Conservation (phyloP, 2,797 vertebrate genomes). For the Lithobates pipiens region DNA sequence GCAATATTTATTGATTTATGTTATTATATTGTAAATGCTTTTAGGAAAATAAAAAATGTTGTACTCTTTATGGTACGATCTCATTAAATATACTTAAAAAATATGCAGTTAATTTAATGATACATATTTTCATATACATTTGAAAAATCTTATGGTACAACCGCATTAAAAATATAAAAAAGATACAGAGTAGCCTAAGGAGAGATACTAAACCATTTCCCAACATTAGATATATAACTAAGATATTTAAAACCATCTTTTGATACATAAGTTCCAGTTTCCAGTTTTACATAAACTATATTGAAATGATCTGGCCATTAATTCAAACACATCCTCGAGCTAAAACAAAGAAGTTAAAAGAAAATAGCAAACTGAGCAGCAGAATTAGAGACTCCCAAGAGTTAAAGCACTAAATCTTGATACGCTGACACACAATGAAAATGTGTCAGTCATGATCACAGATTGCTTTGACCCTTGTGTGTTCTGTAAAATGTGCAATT, state of each 20-base stretch:
- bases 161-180: background rate
- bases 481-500: conserved; percentile 44
- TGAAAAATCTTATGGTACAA: background rate
- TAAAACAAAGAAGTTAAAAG: background rate
- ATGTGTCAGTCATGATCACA: conserved; percentile 36
- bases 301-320: background rate
- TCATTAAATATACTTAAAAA: background rate
- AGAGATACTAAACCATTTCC: background rate
- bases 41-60: background rate
- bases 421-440: conserved; percentile 34
- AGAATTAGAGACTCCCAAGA: background rate
- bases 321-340: background rate
- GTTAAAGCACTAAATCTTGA: conserved; percentile 27
- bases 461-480: conserved; percentile 48
- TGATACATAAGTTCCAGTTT: background rate
- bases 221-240: background rate
- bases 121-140: background rate
- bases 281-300: background rate
- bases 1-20: background rate
- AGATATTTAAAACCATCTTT: background rate
- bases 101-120: background rate
- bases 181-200: background rate
- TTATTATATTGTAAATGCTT: background rate
- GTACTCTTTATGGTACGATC: background rate
- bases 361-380: conserved; percentile 13